A percentile compares a stretch with the other conserved stretches of the same genome.
Evolutionary conservation across 2,113 vertebrate species (phyloP).

Genomic region (Eonycteris spelaea): DNA sequence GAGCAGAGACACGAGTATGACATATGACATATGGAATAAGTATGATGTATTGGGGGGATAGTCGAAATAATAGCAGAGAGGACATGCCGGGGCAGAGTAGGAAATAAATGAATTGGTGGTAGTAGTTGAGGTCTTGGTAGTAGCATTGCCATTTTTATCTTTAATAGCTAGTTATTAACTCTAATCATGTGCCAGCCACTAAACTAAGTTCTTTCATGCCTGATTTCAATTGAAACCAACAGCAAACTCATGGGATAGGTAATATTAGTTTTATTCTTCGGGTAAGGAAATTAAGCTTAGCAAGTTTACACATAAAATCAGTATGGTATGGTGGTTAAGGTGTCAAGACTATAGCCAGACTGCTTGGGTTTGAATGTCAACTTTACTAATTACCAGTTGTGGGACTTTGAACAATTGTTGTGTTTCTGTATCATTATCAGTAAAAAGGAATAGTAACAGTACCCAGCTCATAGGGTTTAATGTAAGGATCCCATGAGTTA

Average conservation of each 20-base stretch:
- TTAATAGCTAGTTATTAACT: neutral
- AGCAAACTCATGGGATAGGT: neutral
- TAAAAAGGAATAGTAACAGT: neutral
- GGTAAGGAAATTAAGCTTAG: neutral
- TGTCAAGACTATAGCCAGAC: neutral
- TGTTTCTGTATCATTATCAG: neutral
- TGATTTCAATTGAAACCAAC: neutral
- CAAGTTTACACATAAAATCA: neutral
- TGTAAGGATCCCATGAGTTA: neutral
- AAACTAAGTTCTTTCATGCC: neutral
- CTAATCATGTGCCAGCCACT: neutral
- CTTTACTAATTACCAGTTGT: neutral
- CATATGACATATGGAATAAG: neutral
- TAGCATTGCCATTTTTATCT: neutral
- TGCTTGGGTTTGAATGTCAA: neutral
- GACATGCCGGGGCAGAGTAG: neutral
- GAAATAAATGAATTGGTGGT: constrained; percentile 7
- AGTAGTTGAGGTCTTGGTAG: neutral
- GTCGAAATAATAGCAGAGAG: neutral
- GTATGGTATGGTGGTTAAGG: no score
- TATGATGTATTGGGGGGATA: neutral
- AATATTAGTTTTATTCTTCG: neutral
- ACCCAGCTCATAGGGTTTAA: neutral
- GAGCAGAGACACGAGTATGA: neutral
- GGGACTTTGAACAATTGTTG: neutral